Percentiles rank a stretch among this genome's conserved stretches.
Conservation (phyloP, 2,113 vertebrate species). For the Melanotaenia duboulayi region DNA sequence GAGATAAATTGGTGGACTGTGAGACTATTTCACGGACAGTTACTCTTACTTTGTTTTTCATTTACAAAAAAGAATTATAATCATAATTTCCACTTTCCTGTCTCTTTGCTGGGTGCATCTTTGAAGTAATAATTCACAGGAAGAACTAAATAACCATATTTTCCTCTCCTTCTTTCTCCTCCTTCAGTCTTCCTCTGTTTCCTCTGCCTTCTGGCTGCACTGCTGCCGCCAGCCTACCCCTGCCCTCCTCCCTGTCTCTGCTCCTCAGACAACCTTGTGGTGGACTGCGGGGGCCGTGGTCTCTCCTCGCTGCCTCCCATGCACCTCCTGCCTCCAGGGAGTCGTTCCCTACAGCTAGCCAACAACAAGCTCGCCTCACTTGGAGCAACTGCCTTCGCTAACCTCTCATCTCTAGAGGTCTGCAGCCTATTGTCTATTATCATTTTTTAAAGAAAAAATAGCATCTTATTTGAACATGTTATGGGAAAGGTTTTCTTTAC, state of each 20-base stretch:
- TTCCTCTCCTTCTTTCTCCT: slow-evolving; percentile 5
- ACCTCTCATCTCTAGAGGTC: slow-evolving; percentile 91
- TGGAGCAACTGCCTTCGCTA: slow-evolving; percentile 88
- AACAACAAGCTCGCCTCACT: slow-evolving; percentile 94
- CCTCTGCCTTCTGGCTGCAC: slow-evolving; percentile 83
- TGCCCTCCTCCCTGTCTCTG: slow-evolving; percentile 93
- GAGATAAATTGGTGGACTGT: slow-evolving; percentile 4
- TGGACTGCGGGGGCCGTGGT: slow-evolving; percentile 92
- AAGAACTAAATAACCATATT: slow-evolving; percentile 10
- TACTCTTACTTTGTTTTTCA: slow-evolving; percentile 13
- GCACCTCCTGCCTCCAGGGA: slow-evolving; percentile 88
- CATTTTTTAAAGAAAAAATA: background rate
- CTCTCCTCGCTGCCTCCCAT: slow-evolving; percentile 88
- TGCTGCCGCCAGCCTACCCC: slow-evolving; percentile 78
- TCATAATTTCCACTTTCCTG: slow-evolving; percentile 9
- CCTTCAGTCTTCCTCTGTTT: slow-evolving; percentile 85
- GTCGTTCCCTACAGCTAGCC: slow-evolving; percentile 90
- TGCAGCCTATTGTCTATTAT: background rate
- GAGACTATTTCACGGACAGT: background rate
- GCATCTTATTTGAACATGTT: background rate
- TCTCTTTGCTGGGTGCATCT: background rate
- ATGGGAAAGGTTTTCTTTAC: background rate
- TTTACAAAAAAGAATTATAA: background rate
- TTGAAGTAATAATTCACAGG: slow-evolving; percentile 1
- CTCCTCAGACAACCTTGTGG: slow-evolving; percentile 81